Base-by-base conservation (phyloP, 2,113 vertebrate species). In the Thalassoma bifasciatum region DNA sequence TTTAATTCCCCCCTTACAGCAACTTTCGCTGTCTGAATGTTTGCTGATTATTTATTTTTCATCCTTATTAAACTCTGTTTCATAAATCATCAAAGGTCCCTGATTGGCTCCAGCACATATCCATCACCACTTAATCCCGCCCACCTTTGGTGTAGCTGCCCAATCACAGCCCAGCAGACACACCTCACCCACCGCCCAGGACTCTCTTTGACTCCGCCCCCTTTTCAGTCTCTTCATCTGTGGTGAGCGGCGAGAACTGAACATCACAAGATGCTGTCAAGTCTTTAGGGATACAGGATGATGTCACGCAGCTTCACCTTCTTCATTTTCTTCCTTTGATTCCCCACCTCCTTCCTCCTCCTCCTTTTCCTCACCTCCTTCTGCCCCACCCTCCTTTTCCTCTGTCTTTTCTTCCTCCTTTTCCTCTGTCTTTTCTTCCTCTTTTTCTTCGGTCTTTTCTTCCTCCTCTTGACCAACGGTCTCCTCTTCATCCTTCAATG, bases 121-220 rank as follows among this genome's bases (percentile, higher is more conserved):
- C 42, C 40, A 6, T 69, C 52, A 63, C 26, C 24, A 21, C 26
- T 17, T 16, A 30, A 0, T 9, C 38, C 67, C 56, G 0, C 78
- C 75, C 46, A 37, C 62, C 42, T 40, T 12, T 36, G 5, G 0
- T 72, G 30, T 46, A 70, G 36, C 75, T 12, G 60, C 52, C 63
- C 81, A 83, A 66, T 76, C 69, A 54, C 23, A 67, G 23, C 5
- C n/a, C n/a, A n/a, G n/a, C n/a, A n/a, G n/a, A n/a, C n/a, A n/a
- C n/a, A n/a, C n/a, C n/a, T 24, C 24, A 12, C 22, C 9, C 36
- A 34, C 14, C n/a, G 42, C 38, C 11, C 30, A 60, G 59, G 0
- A n/a, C 30, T 38, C 22, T 19, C 14, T 2, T 60, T 40, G 24
- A 34, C 23, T 40, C 40, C 26, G 0, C 11, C 53, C 34, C 34